Evolutionary conservation across 2,888 invertebrate species (phyloP), one percentile per base, ranked within the genome.

Genomic region (Alentia gelatinosa): DNA sequence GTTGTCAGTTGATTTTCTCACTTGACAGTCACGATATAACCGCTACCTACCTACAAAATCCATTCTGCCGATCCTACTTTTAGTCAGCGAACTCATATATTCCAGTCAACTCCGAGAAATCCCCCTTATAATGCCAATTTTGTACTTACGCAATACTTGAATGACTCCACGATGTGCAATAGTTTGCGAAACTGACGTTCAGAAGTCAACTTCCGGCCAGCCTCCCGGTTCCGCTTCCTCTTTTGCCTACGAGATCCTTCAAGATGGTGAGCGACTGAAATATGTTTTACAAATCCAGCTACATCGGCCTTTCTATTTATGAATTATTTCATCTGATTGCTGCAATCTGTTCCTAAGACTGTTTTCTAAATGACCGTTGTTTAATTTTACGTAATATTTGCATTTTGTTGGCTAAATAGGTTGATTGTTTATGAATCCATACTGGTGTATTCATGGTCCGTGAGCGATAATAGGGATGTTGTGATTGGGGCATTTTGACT

Each of bases 171-270:
- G 35, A 39, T 79, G 79, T 79, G 79, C 79, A 79, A 79, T 79
- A 35, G 68, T 15, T 15, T 68, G 9, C n/a, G n/a, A n/a, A n/a
- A 15, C 63, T 79, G 4, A 12, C 26, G 42, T 15, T 23, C 47
- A 23, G 50, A 42, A 47, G 86, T 86, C 86, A 86, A 86, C 86
- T 86, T 86, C 86, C 86, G 86, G 86, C 86, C 47, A 15, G 30
- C n/a, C 47, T 0, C 30, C 47, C 42, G 50, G 42, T 86, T 86
- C 86, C 86, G 86, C 42, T 86, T 86, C 86, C 86, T 86, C 86
- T 86, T 79, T 86, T 86, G 86, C 42, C 86, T n/a, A 4, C 26
- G 15, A 47, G 37, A 35, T 19, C 79, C 39, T 35, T 23, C 12
- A 39, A 79, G 79, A 79, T 79, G 79, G 79, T 79, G 79, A 79